A percentile compares a stretch with the other conserved stretches of the same genome.
These are phyloP conservation scores for Diplolepis rosae DNA, from an alignment of 2,888 invertebrate species.

Conservation along the genomic window DNA sequence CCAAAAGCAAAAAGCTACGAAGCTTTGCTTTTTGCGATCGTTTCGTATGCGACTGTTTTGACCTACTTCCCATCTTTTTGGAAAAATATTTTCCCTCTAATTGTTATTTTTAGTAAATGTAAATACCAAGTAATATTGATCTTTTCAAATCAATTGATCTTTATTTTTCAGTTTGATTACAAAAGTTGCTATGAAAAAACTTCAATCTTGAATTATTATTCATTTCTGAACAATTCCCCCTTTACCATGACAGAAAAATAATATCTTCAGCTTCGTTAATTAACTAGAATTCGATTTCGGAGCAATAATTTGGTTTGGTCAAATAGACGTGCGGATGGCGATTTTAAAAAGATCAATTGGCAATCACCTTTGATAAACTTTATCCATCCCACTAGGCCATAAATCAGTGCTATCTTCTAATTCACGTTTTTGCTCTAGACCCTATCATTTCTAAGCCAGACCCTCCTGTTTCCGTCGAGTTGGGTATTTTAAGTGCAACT, in stretches of 20 bases:
- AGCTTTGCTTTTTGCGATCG: background rate
- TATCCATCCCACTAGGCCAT: background rate
- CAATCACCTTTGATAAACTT: slow-evolving; percentile 36
- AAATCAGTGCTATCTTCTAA: background rate
- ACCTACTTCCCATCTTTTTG: background rate
- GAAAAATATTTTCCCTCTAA: too few species aligned
- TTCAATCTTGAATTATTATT: background rate
- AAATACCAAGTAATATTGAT: too few species aligned
- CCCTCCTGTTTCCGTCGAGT: slow-evolving; percentile 22
- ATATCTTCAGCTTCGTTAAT: background rate
- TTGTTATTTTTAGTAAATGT: too few species aligned
- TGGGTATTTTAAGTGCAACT: slow-evolving; percentile 38
- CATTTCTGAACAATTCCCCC: background rate
- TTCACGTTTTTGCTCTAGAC: background rate
- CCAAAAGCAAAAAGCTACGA: background rate
- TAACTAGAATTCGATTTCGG: background rate
- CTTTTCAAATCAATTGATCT: background rate
- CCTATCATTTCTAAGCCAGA: background rate
- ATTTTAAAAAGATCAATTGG: background rate
- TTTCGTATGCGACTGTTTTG: background rate
- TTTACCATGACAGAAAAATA: background rate
- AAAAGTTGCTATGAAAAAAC: background rate
- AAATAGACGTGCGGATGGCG: background rate
- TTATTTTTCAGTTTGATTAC: background rate
- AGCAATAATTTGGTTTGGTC: background rate